Conservation (phyloP, 2,113 vertebrate genomes). For the Clarias macrocephalus region DNA sequence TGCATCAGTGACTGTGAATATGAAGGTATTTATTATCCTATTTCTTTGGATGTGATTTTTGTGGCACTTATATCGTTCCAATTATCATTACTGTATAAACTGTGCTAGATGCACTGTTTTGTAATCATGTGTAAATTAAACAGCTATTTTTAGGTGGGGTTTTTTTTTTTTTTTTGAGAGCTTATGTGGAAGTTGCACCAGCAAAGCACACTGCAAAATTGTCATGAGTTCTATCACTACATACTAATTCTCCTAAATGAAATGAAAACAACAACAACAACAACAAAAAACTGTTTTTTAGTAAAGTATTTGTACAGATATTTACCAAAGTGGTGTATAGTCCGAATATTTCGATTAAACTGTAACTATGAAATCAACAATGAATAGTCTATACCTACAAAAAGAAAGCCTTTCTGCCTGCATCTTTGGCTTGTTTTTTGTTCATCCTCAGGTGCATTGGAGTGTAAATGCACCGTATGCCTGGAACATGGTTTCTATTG, state of each 20-base stretch:
- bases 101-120: conserved; percentile 26
- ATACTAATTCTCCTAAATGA: too few species aligned
- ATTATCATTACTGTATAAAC: neutral
- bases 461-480: neutral
- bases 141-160: neutral
- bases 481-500: neutral
- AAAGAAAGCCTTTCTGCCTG: too few species aligned
- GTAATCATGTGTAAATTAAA: conserved; percentile 39
- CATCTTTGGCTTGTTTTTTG: too few species aligned
- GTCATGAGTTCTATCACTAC: too few species aligned
- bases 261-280: too few species aligned
- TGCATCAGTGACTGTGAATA: neutral
- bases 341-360: too few species aligned
- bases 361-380: too few species aligned
- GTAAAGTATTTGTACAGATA: too few species aligned
- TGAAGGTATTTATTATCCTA: conserved; percentile 22
- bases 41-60: conserved; percentile 8
- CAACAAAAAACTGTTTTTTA: too few species aligned
- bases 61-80: neutral
- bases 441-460: neutral
- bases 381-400: too few species aligned
- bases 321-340: too few species aligned
- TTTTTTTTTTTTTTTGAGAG: neutral
- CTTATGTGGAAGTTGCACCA: neutral
- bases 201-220: neutral